Evolutionary conservation across 1,140 invertebrate genomes (phyloP), one percentile per base, ranked within the genome.

Genomic region (Drosophila baimaii): DNA sequence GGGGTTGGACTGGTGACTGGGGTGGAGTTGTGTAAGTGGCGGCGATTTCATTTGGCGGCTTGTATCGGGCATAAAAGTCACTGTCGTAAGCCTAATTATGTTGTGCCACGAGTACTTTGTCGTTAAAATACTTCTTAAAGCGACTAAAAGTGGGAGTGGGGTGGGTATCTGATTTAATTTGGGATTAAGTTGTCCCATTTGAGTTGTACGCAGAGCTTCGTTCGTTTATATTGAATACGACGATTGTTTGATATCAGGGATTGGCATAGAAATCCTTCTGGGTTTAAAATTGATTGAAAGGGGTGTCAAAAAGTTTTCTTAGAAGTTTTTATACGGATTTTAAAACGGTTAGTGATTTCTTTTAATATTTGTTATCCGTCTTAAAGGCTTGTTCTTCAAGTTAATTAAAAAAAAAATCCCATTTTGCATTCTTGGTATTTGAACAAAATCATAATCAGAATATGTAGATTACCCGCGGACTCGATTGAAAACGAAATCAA

Each of bases 61-160:
- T 62, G 70, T 44, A 61, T 83, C 23, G 51, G 64, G 47, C 72
- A 81, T 88, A 75, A 88, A 85, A 88, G 81, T 88, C 84, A 90
- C 80, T 78, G 77, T 54, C 83, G 77, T 78, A 88, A 84, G 80
- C 81, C 84, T 84, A 89, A 88, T 88, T 84, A 88, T 89, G 84
- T 77, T 78, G 79, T 80, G 73, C 80, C 66, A 73, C 83, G 63
- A 88, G 78, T 79, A 76, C 31, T 80, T 88, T 73, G 82, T 82
- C 76, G 44, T 68, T 61, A 29, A 73, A 65, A 62, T 46, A 62
- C 72, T 63, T 74, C 47, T 52, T 33, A 15, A 43, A 54, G 41
- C n/a, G 49, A 27, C 35, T 71, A 7, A 39, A 31, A 57, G 23
- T 23, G 12, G 27, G 15, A 2, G 23, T n/a, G 12, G 13, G n/a